Base-by-base conservation (phyloP, 1,140 invertebrate species). In the Nasonia longicornis region DNA sequence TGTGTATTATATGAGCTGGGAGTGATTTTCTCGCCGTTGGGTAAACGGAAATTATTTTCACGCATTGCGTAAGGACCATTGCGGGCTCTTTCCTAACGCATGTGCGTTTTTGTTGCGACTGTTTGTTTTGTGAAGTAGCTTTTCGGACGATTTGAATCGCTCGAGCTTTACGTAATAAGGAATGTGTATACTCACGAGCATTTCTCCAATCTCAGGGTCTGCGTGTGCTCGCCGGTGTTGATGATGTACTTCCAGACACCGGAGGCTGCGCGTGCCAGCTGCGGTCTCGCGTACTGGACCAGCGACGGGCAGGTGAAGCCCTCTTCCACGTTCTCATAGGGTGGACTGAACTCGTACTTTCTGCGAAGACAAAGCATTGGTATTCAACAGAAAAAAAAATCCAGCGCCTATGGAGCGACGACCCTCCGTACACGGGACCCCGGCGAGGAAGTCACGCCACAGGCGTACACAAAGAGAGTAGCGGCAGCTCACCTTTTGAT, bases 211-310 rank as follows among this genome's bases (percentile, higher is more conserved):
- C 96, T 88, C 26, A 97, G 87, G 0, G 96, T 97, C 88, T 97
- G 96, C 1, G 95, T 96, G 85, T 97, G 96, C 79, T 96, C 95
- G 0, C 94, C 95, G 1, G 96, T 95, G 84, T 97, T 97, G 66
- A 97, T 96, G 82, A 97, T 95, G 84, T 95, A 96, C 85, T 97
- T 97, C 96, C 96, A 97, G 82, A 94, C 92, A 1, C 96, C 96
- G 22, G 94, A 95, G 35, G 95, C 96, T 3, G 95, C 95, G 82
- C 94, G 92, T 0, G 96, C 96, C 83, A 96, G 92, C 88, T 96
- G 96, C 0, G 96, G 96, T 58, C 95, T 91, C 0, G 95, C 96
- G 86, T 96, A 96, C 83, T 95, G 95, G n/a, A 96, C 94, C 58
- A 94, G 93, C n/a, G 95, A 96, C 1, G 95, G 94, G 87, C 96